Evolutionary conservation across 2,888 invertebrate species (phyloP), one percentile per base, ranked within the genome.

Genomic region (Bombylius major): DNA sequence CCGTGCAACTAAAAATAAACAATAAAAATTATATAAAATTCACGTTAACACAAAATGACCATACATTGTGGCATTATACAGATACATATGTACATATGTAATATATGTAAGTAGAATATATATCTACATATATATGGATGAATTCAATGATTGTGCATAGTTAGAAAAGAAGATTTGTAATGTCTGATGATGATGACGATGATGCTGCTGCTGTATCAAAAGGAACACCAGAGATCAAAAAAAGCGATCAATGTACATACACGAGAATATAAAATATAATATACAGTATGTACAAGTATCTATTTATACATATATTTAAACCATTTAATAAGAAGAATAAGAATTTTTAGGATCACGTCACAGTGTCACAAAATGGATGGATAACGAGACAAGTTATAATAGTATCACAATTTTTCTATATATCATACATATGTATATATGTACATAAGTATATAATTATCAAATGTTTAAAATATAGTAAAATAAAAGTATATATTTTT

Each of bases 1-100:
- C 42, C 44, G 54, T 55, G 50, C 49, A 54, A 47, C 45, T 47
- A 47, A 53, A 47, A 53, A 53, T 53, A 11, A 11, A 42, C 39
- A 11, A 42, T 11, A 42, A 42, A 42, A 42, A 42, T 11, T 6
- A 12, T 34, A 33, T 33, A 52, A 34, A 52, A 52, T 13, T 46
- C 14, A 47, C 14, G 11, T 32, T 31, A 39, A 14, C 31, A 31
- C 23, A 50, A 5, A 36, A 36, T 36, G 34, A 36, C 34, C 34
- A 36, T 23, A 23, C 34, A 36, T 36, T 36, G 34, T 36, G 34
- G 8, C 8, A 36, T 36, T 36, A 8, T 36, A 36, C 8, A 36
- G 5, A 36, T 8, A 36, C 8, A 36, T 8, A 36, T 34, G 7
- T 34, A 34, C 34, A 34, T 34, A 11, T 39, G 39, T 39, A 39